Percentiles rank a stretch among this genome's conserved stretches.
Conservation (phyloP, 2,113 vertebrate genomes). For the Dicaeum eximium region DNA sequence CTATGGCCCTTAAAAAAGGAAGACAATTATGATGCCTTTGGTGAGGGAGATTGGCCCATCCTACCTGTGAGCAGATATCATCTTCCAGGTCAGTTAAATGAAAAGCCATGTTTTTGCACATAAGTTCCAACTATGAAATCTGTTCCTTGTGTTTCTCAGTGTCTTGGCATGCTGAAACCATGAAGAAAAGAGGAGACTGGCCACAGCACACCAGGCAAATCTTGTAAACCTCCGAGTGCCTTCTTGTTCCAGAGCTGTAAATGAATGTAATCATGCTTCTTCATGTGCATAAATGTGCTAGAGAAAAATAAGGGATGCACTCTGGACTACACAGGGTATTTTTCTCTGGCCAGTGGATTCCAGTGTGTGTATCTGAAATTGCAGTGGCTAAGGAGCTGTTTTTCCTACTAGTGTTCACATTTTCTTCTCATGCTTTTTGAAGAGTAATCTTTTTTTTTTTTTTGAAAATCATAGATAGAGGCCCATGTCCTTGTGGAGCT, state of each 20-base stretch:
- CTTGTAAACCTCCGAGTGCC: background rate
- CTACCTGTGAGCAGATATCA: background rate
- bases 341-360: background rate
- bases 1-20: background rate
- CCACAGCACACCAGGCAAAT: background rate
- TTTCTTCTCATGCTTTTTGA: constrained; percentile 3
- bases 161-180: background rate
- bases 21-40: background rate
- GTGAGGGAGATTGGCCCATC: background rate
- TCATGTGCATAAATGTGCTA: background rate
- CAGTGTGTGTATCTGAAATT: background rate
- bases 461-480: background rate
- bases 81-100: background rate
- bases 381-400: background rate
- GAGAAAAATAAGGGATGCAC: background rate
- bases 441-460: background rate
- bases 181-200: background rate
- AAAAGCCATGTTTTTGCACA: background rate
- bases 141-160: background rate
- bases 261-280: background rate
- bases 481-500: background rate
- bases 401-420: background rate
- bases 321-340: background rate
- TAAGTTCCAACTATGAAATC: background rate
- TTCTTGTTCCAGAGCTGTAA: background rate